Conservation (phyloP, 2,113 vertebrate genomes). For the Mus spicilegus region DNA sequence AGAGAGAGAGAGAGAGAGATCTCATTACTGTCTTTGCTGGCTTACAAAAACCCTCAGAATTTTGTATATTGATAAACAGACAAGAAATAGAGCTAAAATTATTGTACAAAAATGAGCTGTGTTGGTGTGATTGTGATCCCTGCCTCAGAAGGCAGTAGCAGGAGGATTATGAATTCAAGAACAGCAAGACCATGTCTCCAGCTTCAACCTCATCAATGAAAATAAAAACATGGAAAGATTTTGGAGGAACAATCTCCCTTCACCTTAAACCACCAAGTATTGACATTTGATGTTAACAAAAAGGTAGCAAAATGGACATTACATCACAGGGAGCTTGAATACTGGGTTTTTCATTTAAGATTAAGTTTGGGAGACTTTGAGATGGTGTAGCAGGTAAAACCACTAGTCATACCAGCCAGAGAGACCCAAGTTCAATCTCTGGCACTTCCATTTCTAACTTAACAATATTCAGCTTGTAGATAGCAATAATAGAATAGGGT, state of each 20-base stretch:
- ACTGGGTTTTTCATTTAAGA: slow-evolving; percentile 5
- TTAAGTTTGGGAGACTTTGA: too few relatives aligned
- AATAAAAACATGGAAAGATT: background rate
- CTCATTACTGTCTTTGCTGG: background rate
- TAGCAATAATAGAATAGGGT: background rate
- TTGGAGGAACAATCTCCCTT: background rate
- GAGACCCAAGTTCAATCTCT: background rate
- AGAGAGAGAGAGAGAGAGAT: background rate
- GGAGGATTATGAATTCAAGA: background rate
- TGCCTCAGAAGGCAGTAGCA: background rate
- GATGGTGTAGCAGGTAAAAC: background rate
- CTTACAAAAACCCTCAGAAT: background rate
- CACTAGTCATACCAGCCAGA: background rate
- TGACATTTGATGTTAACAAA: background rate
- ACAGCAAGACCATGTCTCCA: background rate
- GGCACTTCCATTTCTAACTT: background rate
- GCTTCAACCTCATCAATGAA: background rate
- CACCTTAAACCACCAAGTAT: background rate
- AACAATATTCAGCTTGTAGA: background rate
- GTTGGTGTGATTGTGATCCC: background rate
- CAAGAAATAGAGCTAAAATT: background rate
- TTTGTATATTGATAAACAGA: background rate
- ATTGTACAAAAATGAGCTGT: background rate
- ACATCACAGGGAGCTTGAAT: background rate
- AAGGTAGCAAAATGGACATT: background rate